A percentile compares a stretch with the other conserved stretches of the same genome.
These are phyloP conservation scores for Hetaerina americana DNA, from an alignment of 1,140 invertebrate species.

Conservation along the genomic window DNA sequence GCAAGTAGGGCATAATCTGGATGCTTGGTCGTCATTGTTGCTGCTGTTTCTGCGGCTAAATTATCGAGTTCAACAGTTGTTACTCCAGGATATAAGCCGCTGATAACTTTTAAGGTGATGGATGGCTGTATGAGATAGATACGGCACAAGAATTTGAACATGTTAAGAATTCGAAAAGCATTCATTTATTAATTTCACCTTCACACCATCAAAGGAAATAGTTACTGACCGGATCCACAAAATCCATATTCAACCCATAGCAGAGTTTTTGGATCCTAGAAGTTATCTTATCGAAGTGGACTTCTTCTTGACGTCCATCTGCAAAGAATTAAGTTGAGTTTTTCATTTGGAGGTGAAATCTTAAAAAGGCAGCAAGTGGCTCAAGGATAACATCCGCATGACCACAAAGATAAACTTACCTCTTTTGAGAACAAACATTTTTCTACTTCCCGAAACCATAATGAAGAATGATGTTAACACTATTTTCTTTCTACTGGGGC, in stretches of 20 bases:
- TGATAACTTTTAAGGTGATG: slow-evolving; percentile 81
- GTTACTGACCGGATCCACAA: slow-evolving; percentile 80
- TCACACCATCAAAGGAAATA: no score
- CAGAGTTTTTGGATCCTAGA: slow-evolving; percentile 89
- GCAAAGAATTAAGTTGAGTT: slow-evolving; percentile 17
- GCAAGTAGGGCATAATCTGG: slow-evolving; percentile 94
- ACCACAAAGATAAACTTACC: neutral
- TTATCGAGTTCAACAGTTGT: slow-evolving; percentile 95
- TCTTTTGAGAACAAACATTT: slow-evolving; percentile 2
- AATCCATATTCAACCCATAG: slow-evolving; percentile 91
- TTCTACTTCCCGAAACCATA: neutral
- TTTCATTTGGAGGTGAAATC: neutral
- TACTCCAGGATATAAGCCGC: slow-evolving; percentile 87
- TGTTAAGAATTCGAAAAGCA: no score
- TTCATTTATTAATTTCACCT: no score
- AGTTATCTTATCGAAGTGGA: slow-evolving; percentile 97
- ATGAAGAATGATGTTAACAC: neutral
- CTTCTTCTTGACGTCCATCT: slow-evolving; percentile 84
- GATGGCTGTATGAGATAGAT: slow-evolving; percentile 47
- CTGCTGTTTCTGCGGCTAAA: slow-evolving; percentile 90
- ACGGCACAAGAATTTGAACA: no score
- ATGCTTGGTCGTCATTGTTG: slow-evolving; percentile 91
- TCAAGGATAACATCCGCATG: neutral
- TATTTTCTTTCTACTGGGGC: no score
- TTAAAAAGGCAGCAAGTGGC: neutral